Base-by-base conservation (phyloP, 2,888 invertebrate genomes). In the Ormia ochracea region DNA sequence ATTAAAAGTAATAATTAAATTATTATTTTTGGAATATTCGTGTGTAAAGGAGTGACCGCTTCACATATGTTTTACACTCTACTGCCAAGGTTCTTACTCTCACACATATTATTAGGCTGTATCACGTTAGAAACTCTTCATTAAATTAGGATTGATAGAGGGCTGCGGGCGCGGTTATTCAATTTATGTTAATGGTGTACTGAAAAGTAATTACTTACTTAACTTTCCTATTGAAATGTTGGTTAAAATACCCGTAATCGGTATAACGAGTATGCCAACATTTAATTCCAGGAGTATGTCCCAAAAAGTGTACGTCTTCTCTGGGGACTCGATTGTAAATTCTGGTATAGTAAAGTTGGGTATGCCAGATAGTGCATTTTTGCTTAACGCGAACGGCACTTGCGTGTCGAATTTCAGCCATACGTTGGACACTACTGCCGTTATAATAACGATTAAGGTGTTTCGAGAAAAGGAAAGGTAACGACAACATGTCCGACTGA, bases 221-320 rank as follows among this genome's bases (percentile, higher is more conserved):
- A 97, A 96, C 10, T 98, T 98, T 31, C 97, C 97, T 83, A 98
- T 98, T 12, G 98, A 97, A 82, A 98, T 95, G 86, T 97, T 96
- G 48, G 97, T 97, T 70, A 98, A 90, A 81, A 98, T 93, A 80
- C 96, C 95, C 77, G 98, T 93, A 21, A 98, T 86, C 2, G 98
- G 97, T 84, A 97, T 91, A 78, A 98, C 93, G 78, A 95, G 86
- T 65, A 97, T 92, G 17, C 96, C 96, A 56, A 94, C 90, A 65
- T 96, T 95, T 59, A 98, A 91, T 84, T 93, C 91, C 76, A 91
- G 89, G 81, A 93, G 91, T 92, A 96, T 94, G 82, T 93, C 93
- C 54, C 90, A 69, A 85, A 95, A 93, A 59, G 89, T 90, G 76
- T 93, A 92, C 0, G 82, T 88, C 2, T 78, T 83, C 86, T 94